phyloP scores from a whole-genome alignment of 2,888 invertebrate species.

The Andrena praecox region DNA sequence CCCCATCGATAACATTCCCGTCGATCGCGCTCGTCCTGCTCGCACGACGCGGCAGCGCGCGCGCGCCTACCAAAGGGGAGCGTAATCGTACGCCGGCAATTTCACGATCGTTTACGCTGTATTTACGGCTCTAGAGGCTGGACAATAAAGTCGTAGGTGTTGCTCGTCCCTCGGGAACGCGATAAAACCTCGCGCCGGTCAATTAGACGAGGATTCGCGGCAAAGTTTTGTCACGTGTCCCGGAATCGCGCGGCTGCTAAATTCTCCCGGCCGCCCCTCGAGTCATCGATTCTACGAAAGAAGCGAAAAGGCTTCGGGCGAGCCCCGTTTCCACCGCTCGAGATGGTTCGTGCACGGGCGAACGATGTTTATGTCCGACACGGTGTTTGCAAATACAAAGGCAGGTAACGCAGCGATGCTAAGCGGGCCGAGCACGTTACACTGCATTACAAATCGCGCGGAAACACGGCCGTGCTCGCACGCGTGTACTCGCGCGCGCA shows the following conservation, averaged over 20 bases:
- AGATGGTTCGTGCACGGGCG: slow-evolving; percentile 13
- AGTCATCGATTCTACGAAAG: too few relatives aligned
- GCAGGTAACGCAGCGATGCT: slow-evolving; percentile 70
- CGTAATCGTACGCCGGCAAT: slow-evolving; percentile 33
- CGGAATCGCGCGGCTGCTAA: background rate
- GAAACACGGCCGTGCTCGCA: slow-evolving; percentile 65
- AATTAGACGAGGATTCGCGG: slow-evolving; percentile 6
- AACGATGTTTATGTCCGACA: slow-evolving; percentile 68
- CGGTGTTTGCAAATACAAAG: slow-evolving; percentile 75
- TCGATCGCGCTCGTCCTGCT: slow-evolving; percentile 14
- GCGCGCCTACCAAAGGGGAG: background rate
- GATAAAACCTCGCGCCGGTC: slow-evolving; percentile 2
- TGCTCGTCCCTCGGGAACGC: slow-evolving; percentile 11
- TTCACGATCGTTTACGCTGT: slow-evolving; percentile 33
- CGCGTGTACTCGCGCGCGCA: slow-evolving; percentile 30
- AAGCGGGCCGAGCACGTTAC: slow-evolving; percentile 74
- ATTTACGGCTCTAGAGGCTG: background rate
- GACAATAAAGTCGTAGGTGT: slow-evolving; percentile 30
- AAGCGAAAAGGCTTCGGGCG: background rate
- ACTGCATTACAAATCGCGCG: slow-evolving; percentile 76
- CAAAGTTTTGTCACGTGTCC: background rate
- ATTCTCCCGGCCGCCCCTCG: too few relatives aligned
- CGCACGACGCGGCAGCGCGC: background rate
- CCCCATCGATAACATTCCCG: slow-evolving; percentile 10
- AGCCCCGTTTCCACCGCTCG: background rate